Base-by-base conservation (phyloP, 2,888 invertebrate species). In the Phyto melanocephala region DNA sequence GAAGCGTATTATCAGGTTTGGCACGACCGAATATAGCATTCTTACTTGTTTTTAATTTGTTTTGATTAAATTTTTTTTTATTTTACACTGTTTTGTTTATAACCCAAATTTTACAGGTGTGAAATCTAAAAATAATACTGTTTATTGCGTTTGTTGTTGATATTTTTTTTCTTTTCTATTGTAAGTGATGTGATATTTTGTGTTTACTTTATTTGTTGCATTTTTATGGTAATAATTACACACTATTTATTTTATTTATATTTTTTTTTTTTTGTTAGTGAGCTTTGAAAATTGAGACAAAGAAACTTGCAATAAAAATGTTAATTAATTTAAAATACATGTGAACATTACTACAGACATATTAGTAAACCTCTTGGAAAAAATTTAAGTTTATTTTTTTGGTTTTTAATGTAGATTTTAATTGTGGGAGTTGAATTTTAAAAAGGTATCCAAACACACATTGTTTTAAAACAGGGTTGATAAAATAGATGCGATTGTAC, bases 381-480 rank as follows among this genome's bases (percentile, higher is more conserved):
- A 13, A 58, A 58, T 0, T 13, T 28, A 11, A 11, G 0, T 54
- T 68, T n/a, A n/a, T n/a, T 35, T 60, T 22, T 40, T 52, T 50
- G 35, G 1, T 79, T 60, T 40, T 45, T 1, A 15, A 6, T 67
- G 22, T 40, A 10, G n/a, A 6, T 22, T 42, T 63, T 58, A 58
- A 70, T 80, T 70, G 62, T 75, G 80, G 60, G 72, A 74, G 54
- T 54, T 67, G 60, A 5, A 50, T 37, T 80, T 72, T 37, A 8
- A 24, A 62, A n/a, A 45, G 24, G 20, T 42, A n/a, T n/a, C n/a
- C n/a, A n/a, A n/a, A n/a, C n/a, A n/a, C n/a, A n/a, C n/a, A n/a
- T n/a, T n/a, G n/a, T n/a, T n/a, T n/a, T n/a, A n/a, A n/a, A n/a
- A n/a, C n/a, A n/a, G n/a, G n/a, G n/a, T n/a, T n/a, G n/a, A n/a